Evolutionary conservation across 2,888 invertebrate species (phyloP), one percentile per base, ranked within the genome.

Genomic region (Gryllus longicercus): DNA sequence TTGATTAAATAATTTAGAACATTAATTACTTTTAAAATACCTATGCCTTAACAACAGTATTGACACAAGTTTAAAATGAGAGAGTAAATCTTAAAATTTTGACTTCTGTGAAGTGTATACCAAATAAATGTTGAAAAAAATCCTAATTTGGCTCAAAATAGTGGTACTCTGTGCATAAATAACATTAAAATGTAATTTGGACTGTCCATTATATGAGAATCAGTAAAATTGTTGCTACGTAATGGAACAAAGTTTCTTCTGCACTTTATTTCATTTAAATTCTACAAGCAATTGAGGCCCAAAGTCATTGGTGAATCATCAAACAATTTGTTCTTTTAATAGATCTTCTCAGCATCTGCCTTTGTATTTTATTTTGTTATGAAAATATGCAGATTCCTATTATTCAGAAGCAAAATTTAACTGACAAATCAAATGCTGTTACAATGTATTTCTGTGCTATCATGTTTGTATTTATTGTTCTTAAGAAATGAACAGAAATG

Each of bases 1-100:
- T 63, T 18, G 63, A 63, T 63, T 63, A 63, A 63, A 18, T 63
- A 18, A n/a, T 63, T 38, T 38, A 38, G 38, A 38, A 38, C 38
- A 63, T 63, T 63, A 18, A 18, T 63, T 63, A 63, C 63, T 63
- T 63, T 63, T n/a, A 63, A 63, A 63, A 63, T 63, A n/a, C 63
- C 63, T 63, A 38, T 63, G n/a, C 63, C 14, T 63, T 63, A 38
- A 38, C 38, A 38, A 38, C 38, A 38, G 38, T 63, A 63, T 63
- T 63, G 63, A 63, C 14, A 63, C 63, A 63, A 18, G n/a, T 63
- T 63, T 63, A 63, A 63, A 63, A 18, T 63, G n/a, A 63, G 63
- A 63, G 38, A 38, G 38, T 38, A 38, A 38, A 38, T 63, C 14
- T 63, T 63, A n/a, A 63, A 63, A 63, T 63, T 63, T 63, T 63